Conservation (phyloP, 2,113 vertebrate species). For the Talpa occidentalis region DNA sequence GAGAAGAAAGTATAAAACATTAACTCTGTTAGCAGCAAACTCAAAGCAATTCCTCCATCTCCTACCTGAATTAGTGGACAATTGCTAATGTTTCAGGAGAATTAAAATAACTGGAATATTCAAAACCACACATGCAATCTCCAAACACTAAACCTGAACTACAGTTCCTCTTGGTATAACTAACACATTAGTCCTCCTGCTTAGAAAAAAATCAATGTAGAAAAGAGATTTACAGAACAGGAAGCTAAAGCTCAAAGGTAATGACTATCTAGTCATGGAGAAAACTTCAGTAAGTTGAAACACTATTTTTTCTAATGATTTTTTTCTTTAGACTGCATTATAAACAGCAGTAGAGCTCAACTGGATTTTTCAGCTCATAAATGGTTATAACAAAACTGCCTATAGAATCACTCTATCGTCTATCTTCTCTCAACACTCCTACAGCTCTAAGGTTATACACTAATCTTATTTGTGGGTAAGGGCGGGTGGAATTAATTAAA, state of each 20-base stretch:
- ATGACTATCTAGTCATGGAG: background rate
- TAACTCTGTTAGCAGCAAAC: background rate
- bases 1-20: constrained; percentile 12
- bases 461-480: background rate
- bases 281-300: background rate
- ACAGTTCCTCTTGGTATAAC: background rate
- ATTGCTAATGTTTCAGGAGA: background rate
- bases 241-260: constrained; percentile 14
- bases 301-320: background rate
- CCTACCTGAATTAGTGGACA: background rate
- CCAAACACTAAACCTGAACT: background rate
- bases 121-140: background rate
- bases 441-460: background rate
- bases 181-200: background rate
- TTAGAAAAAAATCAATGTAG: background rate
- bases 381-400: background rate
- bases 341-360: background rate
- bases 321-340: background rate
- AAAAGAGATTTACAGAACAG: background rate
- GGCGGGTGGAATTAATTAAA: constrained; percentile 12
- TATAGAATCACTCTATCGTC: background rate
- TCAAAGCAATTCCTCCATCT: background rate
- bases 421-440: background rate
- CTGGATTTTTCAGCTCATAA: background rate
- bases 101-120: background rate